These are phyloP conservation scores for Lepilemur ruficaudatus DNA, from an alignment of 2,797 vertebrate genomes.

Conservation along the genomic window DNA sequence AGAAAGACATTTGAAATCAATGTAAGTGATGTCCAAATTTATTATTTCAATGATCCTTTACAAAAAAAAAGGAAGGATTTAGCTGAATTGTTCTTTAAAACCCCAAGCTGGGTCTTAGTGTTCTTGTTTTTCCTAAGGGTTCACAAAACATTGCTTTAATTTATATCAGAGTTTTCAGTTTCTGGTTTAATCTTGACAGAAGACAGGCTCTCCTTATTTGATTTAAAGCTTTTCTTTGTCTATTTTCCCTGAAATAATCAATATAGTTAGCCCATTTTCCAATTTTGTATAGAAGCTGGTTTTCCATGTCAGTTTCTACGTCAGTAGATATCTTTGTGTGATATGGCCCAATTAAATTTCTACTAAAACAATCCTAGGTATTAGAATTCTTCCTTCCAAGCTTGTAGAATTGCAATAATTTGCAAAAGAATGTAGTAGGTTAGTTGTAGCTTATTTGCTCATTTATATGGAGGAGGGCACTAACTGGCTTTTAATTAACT, in stretches of 20 bases:
- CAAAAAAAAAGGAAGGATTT: conserved; percentile 1
- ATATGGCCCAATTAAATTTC: conserved; percentile 51
- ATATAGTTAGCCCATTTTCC: conserved; percentile 65
- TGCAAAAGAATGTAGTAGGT: conserved; percentile 27
- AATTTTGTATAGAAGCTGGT: conserved; percentile 53
- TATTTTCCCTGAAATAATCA: conserved; percentile 58
- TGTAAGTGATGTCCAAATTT: background rate
- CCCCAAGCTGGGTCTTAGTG: background rate
- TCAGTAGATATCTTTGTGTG: conserved; percentile 40
- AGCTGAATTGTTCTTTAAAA: conserved; percentile 35
- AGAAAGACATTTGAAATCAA: background rate
- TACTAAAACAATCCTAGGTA: conserved; percentile 12
- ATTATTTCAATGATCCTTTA: conserved; percentile 15
- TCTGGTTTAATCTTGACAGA: conserved; percentile 62
- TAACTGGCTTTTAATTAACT: conserved; percentile 48
- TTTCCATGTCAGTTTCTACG: conserved; percentile 64
- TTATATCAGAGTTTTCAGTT: conserved; percentile 61
- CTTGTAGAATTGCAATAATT: background rate
- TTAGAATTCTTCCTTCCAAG: background rate
- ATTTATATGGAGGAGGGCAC: background rate
- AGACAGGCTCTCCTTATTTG: conserved; percentile 66
- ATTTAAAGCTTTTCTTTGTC: conserved; percentile 61
- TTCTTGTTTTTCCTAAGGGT: conserved; percentile 12
- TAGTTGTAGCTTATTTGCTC: background rate
- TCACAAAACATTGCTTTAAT: conserved; percentile 62